Evolutionary conservation across 2,797 vertebrate genomes (phyloP).

Genomic region (Pseudotriccus pelzelni): DNA sequence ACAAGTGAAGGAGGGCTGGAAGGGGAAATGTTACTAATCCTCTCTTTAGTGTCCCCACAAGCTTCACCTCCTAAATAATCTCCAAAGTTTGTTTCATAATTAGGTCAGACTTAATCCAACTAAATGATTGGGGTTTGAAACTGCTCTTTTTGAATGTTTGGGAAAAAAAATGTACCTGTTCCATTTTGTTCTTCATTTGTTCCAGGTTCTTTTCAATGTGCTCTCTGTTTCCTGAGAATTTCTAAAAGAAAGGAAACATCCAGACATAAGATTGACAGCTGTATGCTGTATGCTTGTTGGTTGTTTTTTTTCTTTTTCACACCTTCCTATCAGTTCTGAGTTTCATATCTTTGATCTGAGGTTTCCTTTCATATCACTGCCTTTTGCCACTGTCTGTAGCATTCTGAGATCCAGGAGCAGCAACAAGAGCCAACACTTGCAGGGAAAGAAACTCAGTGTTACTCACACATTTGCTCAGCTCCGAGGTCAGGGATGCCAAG

Average conservation of each 20-base stretch:
- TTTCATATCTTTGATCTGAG: conserved; percentile 32
- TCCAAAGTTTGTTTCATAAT: neutral
- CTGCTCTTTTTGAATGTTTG: neutral
- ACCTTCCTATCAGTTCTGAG: neutral
- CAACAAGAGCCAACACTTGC: rapidly evolving
- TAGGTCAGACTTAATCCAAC: neutral
- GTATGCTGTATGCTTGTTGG: neutral
- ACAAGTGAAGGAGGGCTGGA: neutral
- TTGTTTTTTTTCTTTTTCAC: neutral
- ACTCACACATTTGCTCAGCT: conserved; percentile 77
- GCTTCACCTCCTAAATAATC: neutral
- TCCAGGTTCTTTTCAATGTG: conserved; percentile 66
- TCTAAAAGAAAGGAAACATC: conserved; percentile 61
- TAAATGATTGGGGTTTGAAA: neutral
- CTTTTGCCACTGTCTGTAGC: neutral
- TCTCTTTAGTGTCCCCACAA: neutral
- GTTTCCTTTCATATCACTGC: conserved; percentile 29
- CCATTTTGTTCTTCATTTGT: conserved; percentile 74
- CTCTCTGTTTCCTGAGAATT: neutral
- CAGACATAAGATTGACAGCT: neutral
- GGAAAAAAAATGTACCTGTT: conserved; percentile 64
- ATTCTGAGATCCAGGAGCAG: conserved; percentile 22
- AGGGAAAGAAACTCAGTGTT: neutral
- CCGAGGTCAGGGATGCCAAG: conserved; percentile 55
- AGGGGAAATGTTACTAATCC: neutral